A percentile compares a stretch with the other conserved stretches of the same genome.
These are phyloP conservation scores for Oikopleura vanhoeffeni DNA, from an alignment of 23 tunicate species.

Conservation along the genomic window DNA sequence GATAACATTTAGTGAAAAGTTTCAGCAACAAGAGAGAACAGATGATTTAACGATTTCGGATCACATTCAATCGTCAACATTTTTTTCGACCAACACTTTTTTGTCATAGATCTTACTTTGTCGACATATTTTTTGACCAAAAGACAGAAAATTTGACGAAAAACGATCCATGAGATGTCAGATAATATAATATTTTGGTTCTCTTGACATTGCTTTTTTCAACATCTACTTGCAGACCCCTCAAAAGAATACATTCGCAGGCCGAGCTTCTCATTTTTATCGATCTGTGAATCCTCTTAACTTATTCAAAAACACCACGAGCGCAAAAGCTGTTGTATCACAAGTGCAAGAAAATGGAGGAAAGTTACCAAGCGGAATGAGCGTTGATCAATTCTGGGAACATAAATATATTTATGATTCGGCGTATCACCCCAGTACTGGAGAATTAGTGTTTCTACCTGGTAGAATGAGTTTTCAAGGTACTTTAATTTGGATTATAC, in stretches of 20 bases:
- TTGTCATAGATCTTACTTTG: too few relatives aligned
- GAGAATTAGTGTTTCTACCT: neutral
- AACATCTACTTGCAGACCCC: too few relatives aligned
- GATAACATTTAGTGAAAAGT: too few relatives aligned
- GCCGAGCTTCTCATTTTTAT: neutral
- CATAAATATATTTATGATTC: neutral
- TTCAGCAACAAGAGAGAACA: too few relatives aligned
- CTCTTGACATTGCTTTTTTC: too few relatives aligned
- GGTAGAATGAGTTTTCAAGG: constrained; percentile 16
- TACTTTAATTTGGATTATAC: neutral
- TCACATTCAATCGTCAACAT: too few relatives aligned
- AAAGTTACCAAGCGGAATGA: neutral
- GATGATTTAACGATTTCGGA: too few relatives aligned
- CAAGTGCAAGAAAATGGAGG: neutral
- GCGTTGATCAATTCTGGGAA: neutral
- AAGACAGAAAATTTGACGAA: too few relatives aligned
- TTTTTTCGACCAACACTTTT: too few relatives aligned
- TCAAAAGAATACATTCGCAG: neutral
- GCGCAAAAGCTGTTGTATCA: neutral
- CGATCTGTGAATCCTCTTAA: constrained; percentile 8
- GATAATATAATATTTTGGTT: too few relatives aligned
- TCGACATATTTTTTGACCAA: too few relatives aligned
- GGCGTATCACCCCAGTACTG: constrained; percentile 2
- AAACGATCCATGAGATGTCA: too few relatives aligned
- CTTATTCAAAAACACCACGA: neutral